A percentile compares a stretch with the other conserved stretches of the same genome.
phyloP scores from a whole-genome alignment of 2,888 invertebrate genomes.

The Mayetiola destructor region DNA sequence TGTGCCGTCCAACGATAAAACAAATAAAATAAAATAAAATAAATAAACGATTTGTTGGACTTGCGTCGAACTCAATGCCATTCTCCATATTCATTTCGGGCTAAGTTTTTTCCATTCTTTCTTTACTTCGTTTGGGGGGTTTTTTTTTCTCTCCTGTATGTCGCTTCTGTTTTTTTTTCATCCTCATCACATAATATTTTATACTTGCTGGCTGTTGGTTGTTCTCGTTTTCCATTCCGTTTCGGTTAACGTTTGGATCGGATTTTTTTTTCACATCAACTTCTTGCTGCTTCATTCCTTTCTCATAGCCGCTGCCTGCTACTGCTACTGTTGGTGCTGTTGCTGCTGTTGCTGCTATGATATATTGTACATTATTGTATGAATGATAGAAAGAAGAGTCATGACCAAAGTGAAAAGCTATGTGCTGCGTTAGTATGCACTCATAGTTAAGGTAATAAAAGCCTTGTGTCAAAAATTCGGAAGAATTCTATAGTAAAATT shows the following conservation, averaged over 20 bases:
- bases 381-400: background rate
- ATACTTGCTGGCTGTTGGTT: no score
- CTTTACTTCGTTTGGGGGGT: slow-evolving; percentile 2
- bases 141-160: slow-evolving; percentile 4
- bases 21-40: background rate
- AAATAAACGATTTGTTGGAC: background rate
- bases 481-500: background rate
- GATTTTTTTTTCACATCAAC: background rate
- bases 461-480: background rate
- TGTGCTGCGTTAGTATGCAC: slow-evolving; percentile 10
- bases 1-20: background rate
- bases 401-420: slow-evolving; percentile 12
- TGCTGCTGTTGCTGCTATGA: no score
- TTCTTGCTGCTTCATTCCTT: background rate
- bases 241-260: background rate
- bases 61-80: slow-evolving; percentile 3
- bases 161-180: background rate
- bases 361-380: background rate
- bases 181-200: no score
- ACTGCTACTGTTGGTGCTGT: no score
- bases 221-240: slow-evolving; percentile 10
- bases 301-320: no score
- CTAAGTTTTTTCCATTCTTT: background rate
- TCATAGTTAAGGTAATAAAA: background rate
- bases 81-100: slow-evolving; percentile 12